Evolutionary conservation across 2,888 invertebrate species (phyloP).

Genomic region (Leistus spinibarbis): DNA sequence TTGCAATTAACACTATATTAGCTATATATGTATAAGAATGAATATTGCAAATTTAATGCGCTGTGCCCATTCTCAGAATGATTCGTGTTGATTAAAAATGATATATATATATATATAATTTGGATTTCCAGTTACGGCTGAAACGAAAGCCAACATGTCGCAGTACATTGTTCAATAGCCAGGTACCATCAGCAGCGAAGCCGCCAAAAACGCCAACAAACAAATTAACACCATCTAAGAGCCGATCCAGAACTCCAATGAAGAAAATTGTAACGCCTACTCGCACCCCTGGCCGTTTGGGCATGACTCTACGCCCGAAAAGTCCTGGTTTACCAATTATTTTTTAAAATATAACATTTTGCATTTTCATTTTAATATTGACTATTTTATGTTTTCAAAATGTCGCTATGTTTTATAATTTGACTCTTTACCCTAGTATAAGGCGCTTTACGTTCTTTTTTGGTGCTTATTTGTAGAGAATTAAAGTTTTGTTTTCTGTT

Average conservation of each 20-base stretch:
- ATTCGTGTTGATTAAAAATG: background rate
- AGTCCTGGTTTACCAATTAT: conserved; percentile 10
- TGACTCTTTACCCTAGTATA: background rate
- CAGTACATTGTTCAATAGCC: conserved; percentile 9
- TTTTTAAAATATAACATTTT: conserved; percentile 2
- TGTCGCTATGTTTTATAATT: background rate
- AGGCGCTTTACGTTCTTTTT: background rate
- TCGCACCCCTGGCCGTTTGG: background rate
- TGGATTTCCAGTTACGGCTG: conserved; percentile 1
- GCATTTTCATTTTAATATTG: background rate
- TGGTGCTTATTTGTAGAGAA: background rate
- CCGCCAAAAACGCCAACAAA: background rate
- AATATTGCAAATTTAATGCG: no score
- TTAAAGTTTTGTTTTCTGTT: background rate
- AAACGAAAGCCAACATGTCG: conserved; percentile 13
- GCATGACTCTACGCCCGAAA: background rate
- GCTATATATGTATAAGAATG: no score
- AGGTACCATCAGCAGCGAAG: background rate
- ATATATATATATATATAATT: background rate
- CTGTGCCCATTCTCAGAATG: no score
- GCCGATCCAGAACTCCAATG: background rate
- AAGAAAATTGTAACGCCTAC: background rate
- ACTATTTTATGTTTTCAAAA: background rate
- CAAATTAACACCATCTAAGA: background rate
- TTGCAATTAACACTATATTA: no score